These are phyloP conservation scores for Lucinisca nassula DNA, from an alignment of 2,888 invertebrate genomes.

Conservation along the genomic window DNA sequence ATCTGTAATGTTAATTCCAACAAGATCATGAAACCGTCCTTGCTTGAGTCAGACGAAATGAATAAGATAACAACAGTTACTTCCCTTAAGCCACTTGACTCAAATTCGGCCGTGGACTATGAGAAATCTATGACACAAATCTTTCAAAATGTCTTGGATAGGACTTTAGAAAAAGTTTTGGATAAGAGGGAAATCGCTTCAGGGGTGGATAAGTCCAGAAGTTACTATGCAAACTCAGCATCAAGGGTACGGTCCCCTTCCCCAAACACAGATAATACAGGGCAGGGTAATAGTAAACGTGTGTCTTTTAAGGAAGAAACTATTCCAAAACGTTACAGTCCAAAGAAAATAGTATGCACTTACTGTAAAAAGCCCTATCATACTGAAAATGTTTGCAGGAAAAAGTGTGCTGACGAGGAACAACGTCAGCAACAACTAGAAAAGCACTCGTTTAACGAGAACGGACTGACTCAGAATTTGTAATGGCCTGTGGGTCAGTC, in stretches of 20 bases:
- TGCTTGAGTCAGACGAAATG: not conserved
- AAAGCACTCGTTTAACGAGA: not conserved
- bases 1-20: not conserved
- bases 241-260: not conserved
- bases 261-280: not conserved
- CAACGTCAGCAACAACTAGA: not conserved
- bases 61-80: not conserved
- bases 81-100: not conserved
- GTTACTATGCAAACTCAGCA: not conserved
- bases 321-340: not conserved
- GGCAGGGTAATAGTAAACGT: not conserved
- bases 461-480: not conserved
- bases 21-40: slow-evolving; percentile 1
- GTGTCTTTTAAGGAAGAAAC: not conserved
- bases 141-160: not conserved
- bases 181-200: not conserved
- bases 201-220: not conserved
- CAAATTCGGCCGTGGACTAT: not conserved
- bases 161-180: not conserved
- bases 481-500: not conserved
- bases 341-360: not conserved
- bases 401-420: not conserved
- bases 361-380: not conserved
- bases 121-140: not conserved
- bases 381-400: not conserved